phyloP scores from a whole-genome alignment of 2,888 invertebrate species.

The Odontothrips loti region DNA sequence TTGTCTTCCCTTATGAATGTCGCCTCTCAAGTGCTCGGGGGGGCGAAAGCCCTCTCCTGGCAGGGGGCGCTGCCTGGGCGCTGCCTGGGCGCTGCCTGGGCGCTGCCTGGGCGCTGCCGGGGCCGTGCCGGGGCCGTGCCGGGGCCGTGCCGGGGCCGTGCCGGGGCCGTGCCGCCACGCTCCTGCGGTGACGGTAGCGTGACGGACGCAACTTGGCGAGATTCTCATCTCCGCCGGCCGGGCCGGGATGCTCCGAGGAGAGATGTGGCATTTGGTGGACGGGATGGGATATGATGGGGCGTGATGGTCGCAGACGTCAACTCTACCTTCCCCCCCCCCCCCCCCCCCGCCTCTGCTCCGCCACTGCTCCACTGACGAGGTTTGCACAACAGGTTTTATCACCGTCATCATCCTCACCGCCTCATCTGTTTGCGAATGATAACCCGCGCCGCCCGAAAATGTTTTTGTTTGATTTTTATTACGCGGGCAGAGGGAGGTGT shows the following conservation, averaged over 20 bases:
- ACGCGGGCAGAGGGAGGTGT: not conserved
- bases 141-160: no score
- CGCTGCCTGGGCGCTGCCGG: no score
- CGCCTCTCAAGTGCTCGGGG: not conserved
- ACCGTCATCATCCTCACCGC: not conserved
- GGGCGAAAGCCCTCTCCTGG: not conserved
- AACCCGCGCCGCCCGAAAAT: not conserved
- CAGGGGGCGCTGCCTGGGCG: no score
- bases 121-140: no score
- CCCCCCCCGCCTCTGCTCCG: no score
- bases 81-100: no score
- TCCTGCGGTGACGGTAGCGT: not conserved
- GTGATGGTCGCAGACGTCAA: not conserved
- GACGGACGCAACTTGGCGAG: conserved; percentile 17
- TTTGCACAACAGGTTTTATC: conserved; percentile 11
- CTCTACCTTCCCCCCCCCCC: not conserved
- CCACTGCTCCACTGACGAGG: not conserved
- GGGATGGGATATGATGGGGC: not conserved
- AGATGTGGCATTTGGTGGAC: not conserved
- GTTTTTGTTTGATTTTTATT: not conserved
- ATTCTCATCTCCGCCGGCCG: conserved; percentile 1
- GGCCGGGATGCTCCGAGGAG: not conserved
- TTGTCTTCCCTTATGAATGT: conserved; percentile 25
- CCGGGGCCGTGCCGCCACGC: not conserved
- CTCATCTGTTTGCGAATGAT: not conserved